Conservation (phyloP, 2,888 invertebrate genomes). For the Imbricaverruca yamaguchii region DNA sequence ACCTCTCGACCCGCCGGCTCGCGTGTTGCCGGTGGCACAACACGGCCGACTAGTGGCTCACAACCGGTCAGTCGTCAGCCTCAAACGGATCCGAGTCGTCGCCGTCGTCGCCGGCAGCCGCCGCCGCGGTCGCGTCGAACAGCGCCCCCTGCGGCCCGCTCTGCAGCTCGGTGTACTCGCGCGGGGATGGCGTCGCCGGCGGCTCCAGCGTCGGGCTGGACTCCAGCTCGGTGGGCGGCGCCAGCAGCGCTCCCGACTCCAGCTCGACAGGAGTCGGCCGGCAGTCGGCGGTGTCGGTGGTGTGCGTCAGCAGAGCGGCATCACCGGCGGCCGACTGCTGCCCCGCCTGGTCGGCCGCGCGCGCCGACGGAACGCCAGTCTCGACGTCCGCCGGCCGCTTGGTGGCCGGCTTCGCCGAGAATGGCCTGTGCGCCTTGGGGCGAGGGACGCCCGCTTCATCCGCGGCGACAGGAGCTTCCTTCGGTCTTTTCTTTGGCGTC, state of each 20-base stretch:
- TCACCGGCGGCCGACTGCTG: not conserved
- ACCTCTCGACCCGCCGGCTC: too few relatives aligned
- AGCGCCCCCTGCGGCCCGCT: not conserved
- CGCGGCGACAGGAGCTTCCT: not conserved
- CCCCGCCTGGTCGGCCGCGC: not conserved
- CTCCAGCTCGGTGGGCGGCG: not conserved
- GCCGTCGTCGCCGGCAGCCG: not conserved
- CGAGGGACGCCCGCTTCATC: not conserved
- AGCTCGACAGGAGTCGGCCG: too few relatives aligned
- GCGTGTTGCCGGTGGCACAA: too few relatives aligned
- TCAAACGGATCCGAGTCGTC: slow-evolving; percentile 15
- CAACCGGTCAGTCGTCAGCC: not conserved
- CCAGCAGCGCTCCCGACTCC: not conserved
- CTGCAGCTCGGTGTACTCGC: not conserved
- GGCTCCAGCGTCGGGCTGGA: not conserved
- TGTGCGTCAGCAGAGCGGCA: not conserved
- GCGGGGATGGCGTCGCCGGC: not conserved
- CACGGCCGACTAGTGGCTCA: too few relatives aligned
- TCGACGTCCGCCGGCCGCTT: not conserved
- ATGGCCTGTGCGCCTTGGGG: not conserved
- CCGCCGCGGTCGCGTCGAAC: not conserved
- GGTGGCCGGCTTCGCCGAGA: not conserved
- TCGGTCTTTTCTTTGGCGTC: not conserved
- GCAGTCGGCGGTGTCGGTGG: too few relatives aligned
- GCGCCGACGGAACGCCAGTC: not conserved